Evolutionary conservation across 2,113 vertebrate genomes (phyloP).

Genomic region (Corythaixoides concolor): DNA sequence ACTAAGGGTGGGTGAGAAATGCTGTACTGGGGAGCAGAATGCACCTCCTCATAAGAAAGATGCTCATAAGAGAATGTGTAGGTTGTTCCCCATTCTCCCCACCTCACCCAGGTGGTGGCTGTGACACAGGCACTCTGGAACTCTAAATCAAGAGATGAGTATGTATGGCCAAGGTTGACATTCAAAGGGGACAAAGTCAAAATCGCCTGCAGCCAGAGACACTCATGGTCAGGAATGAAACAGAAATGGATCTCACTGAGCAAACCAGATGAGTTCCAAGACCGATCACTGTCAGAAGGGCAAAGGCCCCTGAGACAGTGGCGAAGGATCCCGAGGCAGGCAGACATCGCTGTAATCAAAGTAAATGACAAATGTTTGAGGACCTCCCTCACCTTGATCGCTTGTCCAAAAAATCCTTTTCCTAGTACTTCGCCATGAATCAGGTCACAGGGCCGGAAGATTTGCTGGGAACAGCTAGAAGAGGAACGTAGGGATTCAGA

Average conservation of each 20-base stretch:
- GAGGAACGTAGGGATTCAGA: conserved; percentile 92
- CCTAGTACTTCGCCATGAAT: conserved; percentile 93
- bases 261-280: neutral
- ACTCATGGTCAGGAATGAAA: neutral
- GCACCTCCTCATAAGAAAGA: neutral
- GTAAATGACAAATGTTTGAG: neutral
- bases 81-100: neutral
- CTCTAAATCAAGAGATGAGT: neutral
- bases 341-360: neutral
- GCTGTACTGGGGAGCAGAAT: neutral
- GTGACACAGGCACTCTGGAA: neutral
- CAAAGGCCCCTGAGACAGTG: neutral
- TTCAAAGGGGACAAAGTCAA: neutral
- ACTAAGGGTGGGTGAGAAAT: neutral
- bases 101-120: neutral
- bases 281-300: neutral
- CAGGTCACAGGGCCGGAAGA: conserved; percentile 95
- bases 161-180: neutral
- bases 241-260: neutral
- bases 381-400: conserved; percentile 86
- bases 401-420: conserved; percentile 97
- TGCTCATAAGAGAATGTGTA: neutral
- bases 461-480: conserved; percentile 91
- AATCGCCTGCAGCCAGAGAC: neutral
- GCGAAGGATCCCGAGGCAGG: neutral